These are phyloP conservation scores for Salvator merianae DNA, from an alignment of 2,113 vertebrate genomes.

Conservation along the genomic window DNA sequence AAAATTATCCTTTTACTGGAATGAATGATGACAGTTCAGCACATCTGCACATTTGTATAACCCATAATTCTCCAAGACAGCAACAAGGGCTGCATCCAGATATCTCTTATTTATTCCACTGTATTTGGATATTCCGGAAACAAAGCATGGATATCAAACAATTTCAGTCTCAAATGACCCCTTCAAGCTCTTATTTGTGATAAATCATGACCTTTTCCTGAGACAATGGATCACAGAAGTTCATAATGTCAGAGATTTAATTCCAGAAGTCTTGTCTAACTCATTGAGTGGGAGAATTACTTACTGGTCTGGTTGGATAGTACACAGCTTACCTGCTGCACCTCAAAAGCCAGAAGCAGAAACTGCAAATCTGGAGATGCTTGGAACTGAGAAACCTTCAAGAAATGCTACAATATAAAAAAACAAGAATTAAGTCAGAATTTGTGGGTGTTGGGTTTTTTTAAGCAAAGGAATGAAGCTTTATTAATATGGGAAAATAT, in stretches of 20 bases:
- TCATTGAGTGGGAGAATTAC: neutral
- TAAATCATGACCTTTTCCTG: neutral
- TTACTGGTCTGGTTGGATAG: neutral
- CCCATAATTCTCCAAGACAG: neutral
- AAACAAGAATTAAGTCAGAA: neutral
- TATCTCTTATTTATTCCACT: too few species aligned
- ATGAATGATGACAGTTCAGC: neutral
- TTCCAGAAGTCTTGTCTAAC: neutral
- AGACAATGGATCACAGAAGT: too few species aligned
- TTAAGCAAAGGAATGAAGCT: neutral
- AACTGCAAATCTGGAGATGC: conserved; percentile 79
- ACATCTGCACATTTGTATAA: neutral
- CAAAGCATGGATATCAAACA: neutral
- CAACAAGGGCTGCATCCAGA: neutral
- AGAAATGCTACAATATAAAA: conserved; percentile 51
- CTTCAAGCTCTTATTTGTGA: neutral
- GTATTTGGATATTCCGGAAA: too few species aligned
- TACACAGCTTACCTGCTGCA: conserved; percentile 65
- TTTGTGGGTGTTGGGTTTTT: too few species aligned
- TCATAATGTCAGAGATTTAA: neutral
- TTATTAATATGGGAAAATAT: too few species aligned
- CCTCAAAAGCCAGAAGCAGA: conserved; percentile 77
- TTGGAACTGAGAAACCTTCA: conserved; percentile 57
- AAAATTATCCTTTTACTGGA: neutral
- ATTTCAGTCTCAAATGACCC: neutral